Evolutionary conservation across 2,113 vertebrate species (phyloP), one percentile per base, ranked within the genome.

Genomic region (Cebidichthys violaceus): DNA sequence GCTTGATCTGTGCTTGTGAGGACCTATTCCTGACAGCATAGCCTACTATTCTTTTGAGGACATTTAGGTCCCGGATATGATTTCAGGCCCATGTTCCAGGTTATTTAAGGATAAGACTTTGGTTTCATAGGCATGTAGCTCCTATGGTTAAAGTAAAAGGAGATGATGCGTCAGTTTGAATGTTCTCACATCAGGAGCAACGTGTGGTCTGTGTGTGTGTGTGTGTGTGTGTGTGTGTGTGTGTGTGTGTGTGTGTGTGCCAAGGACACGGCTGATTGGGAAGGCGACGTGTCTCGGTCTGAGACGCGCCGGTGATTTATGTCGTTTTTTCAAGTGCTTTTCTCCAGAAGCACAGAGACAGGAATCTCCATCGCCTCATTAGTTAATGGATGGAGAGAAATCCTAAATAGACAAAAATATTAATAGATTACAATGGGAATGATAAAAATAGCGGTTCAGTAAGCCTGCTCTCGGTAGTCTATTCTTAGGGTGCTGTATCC

Each of bases 231-330:
- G n/a, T n/a, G 43, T 47, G 43, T 17, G 43, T 69, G 35, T 57
- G 62, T 61, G 78, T 50, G n/a, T 20, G 22, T 33, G 50, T 71
- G 57, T n/a, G 50, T 3, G 29, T 31, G 4, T 4, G n/a, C 52
- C 22, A 50, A 57, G 41, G 29, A 82, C 65, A 35, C 20, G 43
- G 39, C 43, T 35, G 35, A 59, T 73, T 75, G 73, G 1, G 50
- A 81, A 75, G 70, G 31, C 7, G 39, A 20, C 33, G 31, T 61
- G 47, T 57, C 45, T 70, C 5, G 31, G 35, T 70, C 41, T 72
- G 41, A 66, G 45, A 33, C 71, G 54, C 73, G 78, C 67, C 64
- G 74, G 27, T 75, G 64, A 79, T 64, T 82, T 9, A 41, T 55
- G 47, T 70, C 13, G 10, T 39, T 47, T 57, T 39, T 47, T 57